A percentile compares a stretch with the other conserved stretches of the same genome.
These are phyloP conservation scores for Neodiprion fabricii DNA, from an alignment of 1,140 invertebrate genomes.

Conservation along the genomic window DNA sequence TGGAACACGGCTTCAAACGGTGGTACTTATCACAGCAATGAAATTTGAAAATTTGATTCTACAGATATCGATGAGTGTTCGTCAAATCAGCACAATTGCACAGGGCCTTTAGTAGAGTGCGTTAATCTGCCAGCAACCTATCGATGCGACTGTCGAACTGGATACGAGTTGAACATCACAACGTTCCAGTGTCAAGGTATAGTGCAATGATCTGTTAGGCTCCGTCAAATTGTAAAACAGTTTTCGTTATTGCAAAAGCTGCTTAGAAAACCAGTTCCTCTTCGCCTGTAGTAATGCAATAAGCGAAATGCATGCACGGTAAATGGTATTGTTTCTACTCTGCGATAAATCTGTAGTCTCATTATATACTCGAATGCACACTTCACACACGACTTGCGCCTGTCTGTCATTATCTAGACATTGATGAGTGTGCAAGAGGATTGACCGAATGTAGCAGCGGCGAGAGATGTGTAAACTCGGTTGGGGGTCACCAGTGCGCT, in stretches of 20 bases:
- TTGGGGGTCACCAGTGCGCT: conserved; percentile 50
- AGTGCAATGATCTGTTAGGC: background rate
- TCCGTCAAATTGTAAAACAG: background rate
- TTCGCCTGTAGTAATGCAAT: too few relatives aligned
- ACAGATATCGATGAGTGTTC: conserved; percentile 66
- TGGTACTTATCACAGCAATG: background rate
- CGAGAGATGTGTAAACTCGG: conserved; percentile 70
- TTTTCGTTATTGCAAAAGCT: conserved; percentile 59
- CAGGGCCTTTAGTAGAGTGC: conserved; percentile 51
- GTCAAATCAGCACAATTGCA: conserved; percentile 56
- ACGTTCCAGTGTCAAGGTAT: conserved; percentile 36
- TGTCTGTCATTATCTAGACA: conserved; percentile 58
- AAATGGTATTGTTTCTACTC: too few relatives aligned
- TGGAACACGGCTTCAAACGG: background rate
- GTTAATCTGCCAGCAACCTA: conserved; percentile 40
- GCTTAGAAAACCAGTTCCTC: too few relatives aligned
- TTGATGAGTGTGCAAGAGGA: conserved; percentile 72
- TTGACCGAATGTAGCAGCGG: conserved; percentile 67
- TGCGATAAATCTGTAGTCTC: too few relatives aligned
- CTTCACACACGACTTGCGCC: too few relatives aligned
- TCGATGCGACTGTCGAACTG: conserved; percentile 66
- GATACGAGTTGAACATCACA: conserved; percentile 31
- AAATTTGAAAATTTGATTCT: background rate
- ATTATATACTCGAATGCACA: conserved; percentile 63
- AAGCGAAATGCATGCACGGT: too few relatives aligned